Evolutionary conservation across 2,888 invertebrate genomes (phyloP), one percentile per base, ranked within the genome.

Genomic region (Drosophila rubida): DNA sequence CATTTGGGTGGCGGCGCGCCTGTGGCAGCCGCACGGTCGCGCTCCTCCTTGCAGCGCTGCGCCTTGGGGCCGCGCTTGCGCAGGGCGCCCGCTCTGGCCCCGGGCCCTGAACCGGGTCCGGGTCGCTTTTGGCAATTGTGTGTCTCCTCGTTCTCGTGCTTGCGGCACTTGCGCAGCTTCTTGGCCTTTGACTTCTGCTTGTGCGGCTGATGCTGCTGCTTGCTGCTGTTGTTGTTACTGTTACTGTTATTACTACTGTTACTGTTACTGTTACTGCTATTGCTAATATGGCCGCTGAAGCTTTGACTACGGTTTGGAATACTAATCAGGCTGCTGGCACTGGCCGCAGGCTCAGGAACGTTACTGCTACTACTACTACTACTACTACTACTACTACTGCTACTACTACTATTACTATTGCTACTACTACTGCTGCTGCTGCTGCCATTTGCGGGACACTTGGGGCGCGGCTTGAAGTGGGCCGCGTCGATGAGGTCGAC

Each of bases 391-490:
- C 83, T 71, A 64, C 73, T 69, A 63, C 35, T 80, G 44, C 44
- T 80, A 50, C 64, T 80, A 49, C 63, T 84, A 61, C 69, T 19
- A 19, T n/a, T 73, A 49, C 63, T 80, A 46, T 63, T 86, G 61
- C 69, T 72, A 37, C 53, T 70, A 32, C 67, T 82, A 48, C 68
- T 77, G 37, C 69, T 71, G 48, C 55, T 73, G 51, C 35, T 14
- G 13, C 7, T 14, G 35, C 35, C 35, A 37, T 7, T 37, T 5
- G 35, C 35, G 7, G 35, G 14, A 14, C 92, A 92, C 90, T 92
- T 90, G 71, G 92, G 91, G 72, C 90, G 92, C 90, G 90, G 87
- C 90, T 92, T 92, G 73, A 92, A 91, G 87, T 92, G 89, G 75
- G 90, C 91, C 80, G 88, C 83, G 84, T 91, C 90, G 86, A 91